Base-by-base conservation (phyloP, 2,797 vertebrate species). In the Macroramphosus scolopax region DNA sequence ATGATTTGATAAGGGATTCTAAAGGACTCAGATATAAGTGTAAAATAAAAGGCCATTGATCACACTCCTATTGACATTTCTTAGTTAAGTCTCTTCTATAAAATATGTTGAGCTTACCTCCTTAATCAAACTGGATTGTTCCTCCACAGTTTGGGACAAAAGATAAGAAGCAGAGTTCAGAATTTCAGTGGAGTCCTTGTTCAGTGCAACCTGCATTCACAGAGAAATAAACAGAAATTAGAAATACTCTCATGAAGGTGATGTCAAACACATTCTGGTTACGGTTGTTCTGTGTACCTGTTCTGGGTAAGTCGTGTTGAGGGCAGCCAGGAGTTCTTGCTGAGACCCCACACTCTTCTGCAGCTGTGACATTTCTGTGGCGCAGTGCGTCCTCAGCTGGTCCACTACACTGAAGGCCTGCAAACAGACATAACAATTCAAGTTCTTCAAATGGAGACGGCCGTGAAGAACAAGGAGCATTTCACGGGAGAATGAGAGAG, bases 361-460 rank as follows among this genome's bases (percentile, higher is more conserved):
- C 1, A 93, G 77, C 25, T 85, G 75, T 0, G 86, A 74, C 39
- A 96, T 89, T 59, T 86, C 88, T 43, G 70, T 39, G 0, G 87
- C 80, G 63, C 87, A 87, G 0, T 91, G 91, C 11, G 45, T 76
- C 56, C 90, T 87, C 56, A 96, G 82, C 63, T 89, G 89, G 22
- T 93, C 88, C 26, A 91, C 66, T 17, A 69, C 90, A 77, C 30
- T 57, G 41, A 93, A 87, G 24, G 88, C 85, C 94, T 97, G 72
- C 10, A 39, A 54, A 63, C 5, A 53, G 12, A 62, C 6, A 35
- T 3, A 24, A 56, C 31, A 36, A 3, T 42, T 30, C 17, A 36
- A 2, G 10, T 8, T 12, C n/a, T 14, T 18, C 15, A 15, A 42
- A 28, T 8, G 1, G 51, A 17, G 1, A 6, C 8, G 20, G 20